A percentile compares a stretch with the other conserved stretches of the same genome.
Conservation (phyloP, 2,797 vertebrate species). For the Streptopelia turtur region DNA sequence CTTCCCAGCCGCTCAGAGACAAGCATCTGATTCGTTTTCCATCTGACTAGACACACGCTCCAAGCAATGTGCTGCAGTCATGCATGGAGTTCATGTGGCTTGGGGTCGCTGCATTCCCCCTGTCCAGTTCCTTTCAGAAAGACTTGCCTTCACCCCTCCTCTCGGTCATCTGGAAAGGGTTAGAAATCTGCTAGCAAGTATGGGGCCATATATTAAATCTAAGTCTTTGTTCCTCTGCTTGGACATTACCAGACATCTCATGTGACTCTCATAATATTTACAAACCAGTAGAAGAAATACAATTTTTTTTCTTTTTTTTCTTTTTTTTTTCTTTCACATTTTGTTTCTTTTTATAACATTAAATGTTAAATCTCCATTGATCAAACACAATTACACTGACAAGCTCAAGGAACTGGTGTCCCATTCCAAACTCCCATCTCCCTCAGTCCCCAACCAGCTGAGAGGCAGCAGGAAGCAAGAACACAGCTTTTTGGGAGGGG, state of each 20-base stretch:
- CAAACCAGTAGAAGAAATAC: conserved; percentile 74
- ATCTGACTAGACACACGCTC: conserved; percentile 53
- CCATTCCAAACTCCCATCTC: conserved; percentile 44
- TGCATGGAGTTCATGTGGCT: conserved; percentile 16
- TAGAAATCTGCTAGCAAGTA: conserved; percentile 67
- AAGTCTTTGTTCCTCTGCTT: conserved; percentile 62
- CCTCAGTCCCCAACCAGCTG: background rate
- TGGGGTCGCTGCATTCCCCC: background rate
- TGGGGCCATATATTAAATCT: conserved; percentile 64
- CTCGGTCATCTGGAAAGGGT: conserved; percentile 54
- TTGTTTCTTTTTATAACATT: conserved; percentile 65
- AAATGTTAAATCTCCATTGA: conserved; percentile 71
- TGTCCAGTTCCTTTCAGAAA: conserved; percentile 33
- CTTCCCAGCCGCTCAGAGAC: conserved; percentile 32
- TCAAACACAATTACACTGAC: conserved; percentile 72
- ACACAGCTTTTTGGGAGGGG: background rate
- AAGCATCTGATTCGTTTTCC: conserved; percentile 60
- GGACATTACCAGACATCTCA: conserved; percentile 67
- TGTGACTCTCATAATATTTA: conserved; percentile 71
- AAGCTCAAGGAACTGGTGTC: conserved; percentile 70
- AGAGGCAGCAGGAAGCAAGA: conserved; percentile 47
- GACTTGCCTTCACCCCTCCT: conserved; percentile 6
- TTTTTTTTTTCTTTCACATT: conserved; percentile 1
- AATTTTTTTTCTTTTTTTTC: conserved; percentile 23
- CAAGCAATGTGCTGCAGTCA: conserved; percentile 54